Percentiles rank a stretch among this genome's conserved stretches.
Evolutionary conservation across 2,113 vertebrate genomes (phyloP).

Genomic region (Callipepla californica): DNA sequence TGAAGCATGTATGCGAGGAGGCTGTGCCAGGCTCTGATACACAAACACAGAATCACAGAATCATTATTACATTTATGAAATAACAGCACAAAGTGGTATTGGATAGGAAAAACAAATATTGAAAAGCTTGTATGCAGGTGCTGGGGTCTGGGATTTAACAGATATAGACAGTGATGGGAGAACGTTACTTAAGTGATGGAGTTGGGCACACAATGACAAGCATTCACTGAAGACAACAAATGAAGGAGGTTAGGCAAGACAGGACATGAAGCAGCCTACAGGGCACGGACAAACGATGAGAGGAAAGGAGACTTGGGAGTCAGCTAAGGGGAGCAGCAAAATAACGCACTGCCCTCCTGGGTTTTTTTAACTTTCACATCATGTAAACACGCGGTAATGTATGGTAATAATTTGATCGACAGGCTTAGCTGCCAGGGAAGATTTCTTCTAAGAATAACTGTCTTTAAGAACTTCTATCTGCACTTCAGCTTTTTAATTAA

Average conservation of each 20-base stretch:
- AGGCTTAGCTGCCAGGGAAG: background rate
- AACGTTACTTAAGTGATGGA: background rate
- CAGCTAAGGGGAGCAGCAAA: background rate
- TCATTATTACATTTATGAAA: background rate
- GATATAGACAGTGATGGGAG: background rate
- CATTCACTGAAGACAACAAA: background rate
- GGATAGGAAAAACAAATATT: background rate
- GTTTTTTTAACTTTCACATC: background rate
- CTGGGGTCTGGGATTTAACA: background rate
- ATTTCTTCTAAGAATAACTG: background rate
- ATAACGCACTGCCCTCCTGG: background rate
- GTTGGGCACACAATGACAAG: accelerated
- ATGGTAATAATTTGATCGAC: background rate
- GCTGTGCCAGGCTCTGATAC: background rate
- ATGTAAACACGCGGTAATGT: background rate
- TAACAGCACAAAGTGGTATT: background rate
- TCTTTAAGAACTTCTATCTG: background rate
- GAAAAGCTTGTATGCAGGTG: background rate
- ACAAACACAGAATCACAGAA: background rate
- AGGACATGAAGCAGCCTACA: background rate
- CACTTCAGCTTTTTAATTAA: background rate
- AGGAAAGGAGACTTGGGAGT: background rate
- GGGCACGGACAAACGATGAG: background rate
- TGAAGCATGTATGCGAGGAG: background rate
- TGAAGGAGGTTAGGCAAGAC: background rate